A percentile compares a stretch with the other conserved stretches of the same genome.
These are phyloP conservation scores for Cantharis lateralis DNA, from an alignment of 2,888 invertebrate species.

Conservation along the genomic window DNA sequence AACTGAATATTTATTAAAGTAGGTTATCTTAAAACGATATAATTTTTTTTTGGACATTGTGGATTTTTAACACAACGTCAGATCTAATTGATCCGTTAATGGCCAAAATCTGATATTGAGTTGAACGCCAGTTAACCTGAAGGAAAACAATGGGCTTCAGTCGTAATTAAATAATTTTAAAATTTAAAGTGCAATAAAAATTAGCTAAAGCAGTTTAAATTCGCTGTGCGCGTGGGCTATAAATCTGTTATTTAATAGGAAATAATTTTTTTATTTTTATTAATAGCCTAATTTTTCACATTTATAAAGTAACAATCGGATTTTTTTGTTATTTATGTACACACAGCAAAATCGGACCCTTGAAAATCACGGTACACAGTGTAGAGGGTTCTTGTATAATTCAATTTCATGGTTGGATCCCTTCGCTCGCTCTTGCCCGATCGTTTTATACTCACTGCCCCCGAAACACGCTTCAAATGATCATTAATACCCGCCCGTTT, in stretches of 20 bases:
- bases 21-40: too few species aligned
- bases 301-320: conserved; percentile 2
- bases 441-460: conserved; percentile 44
- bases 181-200: background rate
- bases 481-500: conserved; percentile 49
- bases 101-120: too few species aligned
- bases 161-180: too few species aligned
- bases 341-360: conserved; percentile 33
- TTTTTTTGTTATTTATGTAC: conserved; percentile 24
- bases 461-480: conserved; percentile 39
- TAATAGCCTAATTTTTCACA: conserved; percentile 1
- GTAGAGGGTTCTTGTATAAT: conserved; percentile 49
- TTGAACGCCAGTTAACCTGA: too few species aligned
- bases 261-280: background rate
- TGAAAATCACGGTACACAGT: conserved; percentile 33
- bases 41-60: too few species aligned
- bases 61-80: too few species aligned
- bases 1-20: too few species aligned
- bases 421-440: conserved; percentile 46
- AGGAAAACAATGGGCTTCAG: too few species aligned
- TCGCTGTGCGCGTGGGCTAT: background rate
- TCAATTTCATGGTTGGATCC: conserved; percentile 59
- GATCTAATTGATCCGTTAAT: too few species aligned
- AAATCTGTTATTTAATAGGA: background rate
- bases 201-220: background rate